phyloP scores from a whole-genome alignment of 2,888 invertebrate species.

The Sussaba pulchella region DNA sequence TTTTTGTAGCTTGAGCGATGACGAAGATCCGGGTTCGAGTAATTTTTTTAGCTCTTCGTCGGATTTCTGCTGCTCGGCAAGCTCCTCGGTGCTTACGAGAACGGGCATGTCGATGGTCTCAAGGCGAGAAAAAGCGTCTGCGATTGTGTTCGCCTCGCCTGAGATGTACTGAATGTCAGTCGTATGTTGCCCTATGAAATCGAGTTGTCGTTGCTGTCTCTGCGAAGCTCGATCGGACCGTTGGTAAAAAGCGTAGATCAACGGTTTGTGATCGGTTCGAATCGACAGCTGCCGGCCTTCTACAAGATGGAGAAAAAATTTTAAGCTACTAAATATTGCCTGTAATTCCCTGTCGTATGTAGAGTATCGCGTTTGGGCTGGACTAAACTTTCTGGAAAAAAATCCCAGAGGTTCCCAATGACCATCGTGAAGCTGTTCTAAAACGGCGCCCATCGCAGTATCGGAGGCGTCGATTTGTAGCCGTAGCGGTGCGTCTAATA shows the following conservation, averaged over 20 bases:
- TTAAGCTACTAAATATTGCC: slow-evolving; percentile 31
- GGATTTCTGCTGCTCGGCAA: slow-evolving; percentile 16
- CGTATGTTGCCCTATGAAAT: slow-evolving; percentile 39
- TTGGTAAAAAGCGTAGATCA: slow-evolving; percentile 40
- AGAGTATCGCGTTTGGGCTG: slow-evolving; percentile 65
- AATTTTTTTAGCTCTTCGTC: slow-evolving; percentile 40
- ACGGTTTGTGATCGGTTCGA: slow-evolving; percentile 52
- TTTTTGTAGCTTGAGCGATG: slow-evolving; percentile 29
- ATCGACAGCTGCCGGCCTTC: slow-evolving; percentile 40
- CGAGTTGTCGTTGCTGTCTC: slow-evolving; percentile 39
- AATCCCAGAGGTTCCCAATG: slow-evolving; percentile 39
- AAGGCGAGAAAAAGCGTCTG: slow-evolving; percentile 40
- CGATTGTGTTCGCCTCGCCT: slow-evolving; percentile 39
- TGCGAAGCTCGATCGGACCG: slow-evolving; percentile 21
- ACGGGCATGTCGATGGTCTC: slow-evolving; percentile 25
- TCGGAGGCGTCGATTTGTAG: slow-evolving; percentile 29
- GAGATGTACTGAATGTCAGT: slow-evolving; percentile 36
- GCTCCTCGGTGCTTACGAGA: slow-evolving; percentile 12
- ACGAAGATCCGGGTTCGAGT: not conserved
- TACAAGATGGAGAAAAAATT: slow-evolving; percentile 35
- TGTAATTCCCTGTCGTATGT: slow-evolving; percentile 66
- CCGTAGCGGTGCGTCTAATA: not conserved
- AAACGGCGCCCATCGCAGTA: slow-evolving; percentile 41
- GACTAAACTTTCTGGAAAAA: slow-evolving; percentile 43
- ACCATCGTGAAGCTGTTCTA: slow-evolving; percentile 20